Evolutionary conservation across 2,797 vertebrate genomes (phyloP), one percentile per base, ranked within the genome.

Genomic region (Setipinna tenuifilis): DNA sequence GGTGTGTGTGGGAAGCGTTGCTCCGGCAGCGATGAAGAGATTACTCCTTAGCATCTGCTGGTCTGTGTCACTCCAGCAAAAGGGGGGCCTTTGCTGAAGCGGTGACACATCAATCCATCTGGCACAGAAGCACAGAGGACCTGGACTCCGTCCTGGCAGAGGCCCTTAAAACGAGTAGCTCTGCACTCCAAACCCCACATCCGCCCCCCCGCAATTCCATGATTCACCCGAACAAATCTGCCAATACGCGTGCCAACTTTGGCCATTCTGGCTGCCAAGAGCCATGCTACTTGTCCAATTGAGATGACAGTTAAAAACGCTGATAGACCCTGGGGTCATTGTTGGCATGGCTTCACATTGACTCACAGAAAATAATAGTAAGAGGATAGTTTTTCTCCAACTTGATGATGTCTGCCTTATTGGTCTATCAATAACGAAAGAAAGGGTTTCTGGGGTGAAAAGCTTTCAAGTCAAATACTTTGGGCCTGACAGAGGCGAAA

Each of bases 21-120:
- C 71, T 44, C 35, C 16, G 17, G 16, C 41, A 35, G 71, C 31
- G 6, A 19, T 44, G 71, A 44, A 41, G 17, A 78, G 31, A 41
- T 41, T 65, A 23, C 61, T 65, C 25, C 61, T 23, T 25, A 65
- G n/a, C n/a, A 9, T 23, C 61, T n/a, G 23, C 21, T 23, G 61
- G n/a, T 25, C 23, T 10, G 61, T 65, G 7, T 12, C 9, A 25
- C 61, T 65, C 25, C 16, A 3, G 14, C 28, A 16, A 3, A 41
- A n/a, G n/a, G 68, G 17, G 31, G 19, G 31, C 71, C 31, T 9
- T 3, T 54, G 50, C 50, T 54, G 50, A 78, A 11, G 17, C 35
- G 21, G 71, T 21, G 71, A 78, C 71, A 19, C 71, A 78, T 44
- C 35, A 41, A 78, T 78, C 71, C 31, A 44, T 78, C 71, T 78